Evolutionary conservation across 2,113 vertebrate species (phyloP).

Genomic region (Tachuris rubrigastra): DNA sequence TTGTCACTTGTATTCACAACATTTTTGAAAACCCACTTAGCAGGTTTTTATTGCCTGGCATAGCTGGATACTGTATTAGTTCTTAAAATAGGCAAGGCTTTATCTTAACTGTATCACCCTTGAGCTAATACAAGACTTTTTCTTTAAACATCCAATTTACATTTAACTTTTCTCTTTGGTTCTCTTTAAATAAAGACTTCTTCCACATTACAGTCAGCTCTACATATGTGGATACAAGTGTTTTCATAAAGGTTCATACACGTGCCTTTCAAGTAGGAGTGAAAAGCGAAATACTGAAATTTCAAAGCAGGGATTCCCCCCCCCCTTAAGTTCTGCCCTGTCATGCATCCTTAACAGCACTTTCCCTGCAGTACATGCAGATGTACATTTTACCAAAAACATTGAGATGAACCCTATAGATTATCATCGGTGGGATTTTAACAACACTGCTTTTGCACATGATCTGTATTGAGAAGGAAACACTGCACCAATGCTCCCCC

Average conservation of each 20-base stretch:
- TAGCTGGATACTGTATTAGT: neutral
- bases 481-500: neutral
- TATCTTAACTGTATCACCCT: neutral
- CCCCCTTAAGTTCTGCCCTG: neutral
- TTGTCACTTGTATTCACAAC: slow-evolving; percentile 32
- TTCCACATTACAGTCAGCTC: neutral
- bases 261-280: neutral
- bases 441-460: neutral
- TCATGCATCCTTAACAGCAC: slow-evolving; percentile 14
- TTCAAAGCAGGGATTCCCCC: neutral
- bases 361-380: neutral
- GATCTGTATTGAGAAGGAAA: neutral
- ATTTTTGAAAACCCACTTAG: slow-evolving; percentile 29
- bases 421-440: neutral
- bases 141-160: neutral
- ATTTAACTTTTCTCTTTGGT: neutral
- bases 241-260: neutral
- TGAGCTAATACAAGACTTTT: neutral
- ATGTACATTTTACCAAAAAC: neutral
- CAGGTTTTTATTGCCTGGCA: slow-evolving; percentile 2
- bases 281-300: neutral
- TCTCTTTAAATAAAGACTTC: neutral
- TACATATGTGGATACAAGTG: neutral
- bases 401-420: neutral
- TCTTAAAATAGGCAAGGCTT: neutral